Evolutionary conservation across 2,113 vertebrate genomes (phyloP), one percentile per base, ranked within the genome.

Genomic region (Varanus salvator): DNA sequence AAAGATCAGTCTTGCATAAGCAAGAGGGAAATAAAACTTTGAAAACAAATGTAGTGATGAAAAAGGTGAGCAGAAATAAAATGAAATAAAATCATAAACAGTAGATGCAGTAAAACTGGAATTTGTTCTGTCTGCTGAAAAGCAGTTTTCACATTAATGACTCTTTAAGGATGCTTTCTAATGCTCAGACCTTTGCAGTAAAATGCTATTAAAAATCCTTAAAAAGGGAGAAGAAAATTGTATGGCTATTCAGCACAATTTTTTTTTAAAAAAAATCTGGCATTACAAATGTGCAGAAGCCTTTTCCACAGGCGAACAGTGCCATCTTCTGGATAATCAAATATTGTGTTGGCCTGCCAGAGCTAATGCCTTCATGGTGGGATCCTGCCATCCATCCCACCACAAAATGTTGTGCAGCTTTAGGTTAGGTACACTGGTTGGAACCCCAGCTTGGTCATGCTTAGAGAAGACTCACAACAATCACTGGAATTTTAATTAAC

Each of bases 271-370:
- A 44, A 44, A 44, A 44, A 25, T 2, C 31, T 29, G 23, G 34
- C 44, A 64, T 50, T 74, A 66, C 75, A 76, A 64, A 66, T 52
- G 3, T 50, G 27, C 29, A 66, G 17, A 17, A n/a, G 2, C 4
- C 34, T 19, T 68, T 78, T 52, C 74, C 8, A 23, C 57, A 84
- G 82, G 14, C 44, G 68, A 54, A 85, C 23, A 54, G 60, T 89
- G 82, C 88, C 88, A 77, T n/a, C 88, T 89, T 68, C 81, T 89
- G 88, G 82, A 31, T 12, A 17, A 27, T 89, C 29, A 50, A 21
- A 1, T 50, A 23, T 68, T 38, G 14, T 0, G 27, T 84, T 29
- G 60, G 31, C 72, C 81, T 68, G 44, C 2, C 29, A 84, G 15
- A n/a, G 57, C 71, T 9, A 89, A 78, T 6, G 3, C 57, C 57